These are phyloP conservation scores for Timema cristinae DNA, from an alignment of 2,888 invertebrate species.

Conservation along the genomic window DNA sequence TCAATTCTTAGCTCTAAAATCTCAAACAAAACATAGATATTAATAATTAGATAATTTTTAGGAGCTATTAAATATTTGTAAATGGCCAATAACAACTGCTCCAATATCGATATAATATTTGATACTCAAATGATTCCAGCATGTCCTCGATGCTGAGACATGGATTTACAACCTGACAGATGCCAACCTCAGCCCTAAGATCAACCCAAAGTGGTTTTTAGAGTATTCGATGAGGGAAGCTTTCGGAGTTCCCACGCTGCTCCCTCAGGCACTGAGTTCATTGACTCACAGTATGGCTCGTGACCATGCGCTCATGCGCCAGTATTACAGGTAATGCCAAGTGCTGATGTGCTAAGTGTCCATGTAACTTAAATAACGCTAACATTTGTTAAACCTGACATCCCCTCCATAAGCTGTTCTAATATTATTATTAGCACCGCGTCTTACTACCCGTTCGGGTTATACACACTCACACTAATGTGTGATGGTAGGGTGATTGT, in stretches of 20 bases:
- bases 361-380: too few relatives aligned
- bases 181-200: constrained; percentile 16
- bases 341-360: too few relatives aligned
- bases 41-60: too few relatives aligned
- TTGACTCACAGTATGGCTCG: neutral
- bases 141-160: constrained; percentile 21
- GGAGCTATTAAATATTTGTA: too few relatives aligned
- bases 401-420: too few relatives aligned
- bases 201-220: neutral
- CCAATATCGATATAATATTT: neutral
- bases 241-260: neutral
- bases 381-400: too few relatives aligned
- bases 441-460: too few relatives aligned
- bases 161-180: constrained; percentile 25
- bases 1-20: too few relatives aligned
- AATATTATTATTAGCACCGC: too few relatives aligned
- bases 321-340: neutral
- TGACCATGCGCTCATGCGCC: neutral
- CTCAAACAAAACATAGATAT: too few relatives aligned
- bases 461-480: too few relatives aligned
- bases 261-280: neutral
- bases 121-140: constrained; percentile 15
- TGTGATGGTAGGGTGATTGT: too few relatives aligned
- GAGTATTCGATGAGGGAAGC: constrained; percentile 1
- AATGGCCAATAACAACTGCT: neutral